Base-by-base conservation (phyloP, 2,113 vertebrate genomes). In the Triplophysa dalaica region DNA sequence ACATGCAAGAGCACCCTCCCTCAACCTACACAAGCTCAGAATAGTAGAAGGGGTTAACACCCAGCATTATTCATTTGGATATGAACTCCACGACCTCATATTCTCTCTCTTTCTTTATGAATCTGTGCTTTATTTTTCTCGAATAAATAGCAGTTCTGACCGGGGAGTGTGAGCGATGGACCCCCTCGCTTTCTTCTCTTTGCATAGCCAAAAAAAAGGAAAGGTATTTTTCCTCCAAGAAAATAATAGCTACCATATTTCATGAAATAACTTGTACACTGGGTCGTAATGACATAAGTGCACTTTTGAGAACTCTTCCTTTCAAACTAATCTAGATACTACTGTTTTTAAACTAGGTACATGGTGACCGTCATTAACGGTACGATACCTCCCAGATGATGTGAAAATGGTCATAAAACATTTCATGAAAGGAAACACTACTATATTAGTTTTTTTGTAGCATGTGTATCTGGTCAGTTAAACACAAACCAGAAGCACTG, bases 41-140 rank as follows among this genome's bases (percentile, higher is more conserved):
- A 12, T 41, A 60, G 74, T 68, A 70, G 79, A 83, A 74, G 19
- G 56, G 26, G 69, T 41, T 61, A 38, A 74, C 24, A 58, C 13
- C 8, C 11, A 56, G 72, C 9, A 26, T 54, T 68, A 66, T 72
- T 61, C 79, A 72, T 45, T 45, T 77, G 29, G 24, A 65, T 52
- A 24, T 80, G 78, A 83, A 77, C 82, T 63, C 78, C 3, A 38
- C 64, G 66, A 82, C 74, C 83, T 41, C 73, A 38, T n/a, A 8
- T 50, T 67, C 16, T 64, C 45, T 58, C 45, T 52, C 10, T 43
- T 48, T 13, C 54, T 19, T 38, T 50, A 76, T 62, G 48, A 45
- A 45, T 45, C 43, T 45, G 43, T 38, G 78, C 78, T 72, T 50
- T 60, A 13, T 69, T 13, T 38, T 38, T 6, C 33, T 38, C 33